Base-by-base conservation (phyloP, 2,888 invertebrate species). In the Corythucha ciliata region DNA sequence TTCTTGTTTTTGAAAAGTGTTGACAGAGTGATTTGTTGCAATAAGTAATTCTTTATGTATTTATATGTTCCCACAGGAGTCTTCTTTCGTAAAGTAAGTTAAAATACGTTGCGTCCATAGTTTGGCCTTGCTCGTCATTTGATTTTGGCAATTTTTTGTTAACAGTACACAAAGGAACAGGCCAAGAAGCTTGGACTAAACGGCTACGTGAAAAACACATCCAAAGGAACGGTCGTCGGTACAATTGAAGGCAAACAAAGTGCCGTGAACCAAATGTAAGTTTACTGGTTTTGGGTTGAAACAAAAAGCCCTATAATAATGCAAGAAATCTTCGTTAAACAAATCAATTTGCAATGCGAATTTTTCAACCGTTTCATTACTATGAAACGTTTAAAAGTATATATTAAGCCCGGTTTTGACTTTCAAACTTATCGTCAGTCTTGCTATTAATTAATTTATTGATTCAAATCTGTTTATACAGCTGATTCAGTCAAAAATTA, bases 181-280 rank as follows among this genome's bases (percentile, higher is more conserved):
- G 51, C 51, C 5, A 21, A 45, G 20, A 25, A 12, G 8, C 32
- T 51, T 8, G 45, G 45, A 2, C 44, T 51, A 1, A 21, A 34
- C 4, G 51, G 51, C 8, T 51, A 24, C 22, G 45, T 51, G 12
- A 25, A 27, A 26, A 51, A 51, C 37, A 51, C 51, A 1, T 5
- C 21, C 16, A 22, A 29, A 14, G 51, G 51, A 6, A 45, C 51
- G 6, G 51, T 51, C 20, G 36, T 51, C 4, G 51, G 51, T 16
- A 33, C 26, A 14, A n/a, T 51, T 12, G 45, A 51, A 45, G 51
- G 51, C 3, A 33, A 51, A 2, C 45, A 36, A 29, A 37, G 18
- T 14, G 37, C 32, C 25, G 51, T 51, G 4, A 36, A 26, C 21
- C 25, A 51, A 12, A 51, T 51, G 51, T 33, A 33, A 33, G 5